Percentiles rank a stretch among this genome's conserved stretches.
Evolutionary conservation across 2,797 vertebrate species (phyloP).

Genomic region (Anguilla anguilla): DNA sequence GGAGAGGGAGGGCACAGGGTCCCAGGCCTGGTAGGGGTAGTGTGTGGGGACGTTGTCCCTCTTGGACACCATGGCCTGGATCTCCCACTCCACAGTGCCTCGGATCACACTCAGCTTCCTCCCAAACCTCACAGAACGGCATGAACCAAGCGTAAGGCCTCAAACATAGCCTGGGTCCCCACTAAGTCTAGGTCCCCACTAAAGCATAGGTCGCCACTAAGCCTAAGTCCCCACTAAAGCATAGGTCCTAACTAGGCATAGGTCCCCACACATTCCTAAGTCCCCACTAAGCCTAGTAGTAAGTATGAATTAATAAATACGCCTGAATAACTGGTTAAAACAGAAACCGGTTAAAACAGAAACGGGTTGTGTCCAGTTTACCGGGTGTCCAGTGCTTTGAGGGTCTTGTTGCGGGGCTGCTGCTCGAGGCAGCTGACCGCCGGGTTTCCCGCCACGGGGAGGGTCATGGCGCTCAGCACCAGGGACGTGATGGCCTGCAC

Average conservation of each 20-base stretch:
- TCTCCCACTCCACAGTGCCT: constrained; percentile 93
- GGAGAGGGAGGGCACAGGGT: constrained; percentile 90
- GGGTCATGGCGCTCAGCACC: constrained; percentile 96
- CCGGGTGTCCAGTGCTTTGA: constrained; percentile 96
- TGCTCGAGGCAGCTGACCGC: constrained; percentile 95
- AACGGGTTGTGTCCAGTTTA: constrained; percentile 45
- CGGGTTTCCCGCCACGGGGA: constrained; percentile 93
- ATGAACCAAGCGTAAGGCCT: neutral
- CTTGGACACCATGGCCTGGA: constrained; percentile 94
- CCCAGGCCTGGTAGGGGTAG: constrained; percentile 93
- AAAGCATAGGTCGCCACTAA: neutral
- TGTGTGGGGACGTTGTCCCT: constrained; percentile 94
- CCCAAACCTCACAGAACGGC: constrained; percentile 79
- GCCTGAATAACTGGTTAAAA: neutral
- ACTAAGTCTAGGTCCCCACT: neutral
- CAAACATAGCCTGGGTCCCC: neutral
- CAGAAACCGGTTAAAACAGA: too few relatives aligned
- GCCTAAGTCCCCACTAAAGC: too few relatives aligned
- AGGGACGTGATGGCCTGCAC: constrained; percentile 98
- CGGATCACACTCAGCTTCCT: constrained; percentile 89
- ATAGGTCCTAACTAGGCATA: too few relatives aligned
- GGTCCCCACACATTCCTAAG: too few relatives aligned
- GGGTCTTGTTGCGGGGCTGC: constrained; percentile 95
- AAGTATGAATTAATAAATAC: too few relatives aligned
- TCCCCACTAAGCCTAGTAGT: too few relatives aligned